Base-by-base conservation (phyloP, 1,140 invertebrate genomes). In the Zaprionus africanus region DNA sequence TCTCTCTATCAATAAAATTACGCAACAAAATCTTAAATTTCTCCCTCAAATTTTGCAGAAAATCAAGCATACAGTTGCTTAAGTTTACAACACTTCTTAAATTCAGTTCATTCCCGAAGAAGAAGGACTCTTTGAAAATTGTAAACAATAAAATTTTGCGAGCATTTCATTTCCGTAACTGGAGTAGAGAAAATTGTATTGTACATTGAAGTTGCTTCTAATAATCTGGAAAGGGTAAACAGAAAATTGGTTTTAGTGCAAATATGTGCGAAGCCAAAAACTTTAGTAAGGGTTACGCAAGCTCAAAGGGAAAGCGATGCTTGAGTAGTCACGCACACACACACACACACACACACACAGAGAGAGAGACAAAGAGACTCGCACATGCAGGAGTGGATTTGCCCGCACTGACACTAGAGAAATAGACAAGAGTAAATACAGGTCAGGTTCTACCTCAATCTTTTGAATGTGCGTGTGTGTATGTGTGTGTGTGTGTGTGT, bases 361-460 rank as follows among this genome's bases (percentile, higher is more conserved):
- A 11, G 1, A 31, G 7, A 11, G 31, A 34, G 31, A 31, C 31
- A 31, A 31, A 31, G 28, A 2, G 7, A 43, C 9, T 17, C 31
- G 15, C 65, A 59, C 57, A 59, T 13, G n/a, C 13, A 28, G 15
- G 5, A 15, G 13, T 31, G 17, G 31, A 56, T 11, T 41, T 12
- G 57, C n/a, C 36, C 17, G 15, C 65, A 54, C 12, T 22, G 24
- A 28, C n/a, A 68, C 36, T 46, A 51, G 56, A 72, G 24, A 53
- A 63, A 56, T 54, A 46, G 51, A 57, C 49, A 74, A 62, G 19
- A 49, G 58, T 59, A 68, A 75, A 75, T 70, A 59, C 72, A 70
- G 72, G 66, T 70, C 72, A 75, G 57, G 24, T 69, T 36, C 31
- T 58, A 17, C 49, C 62, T 62, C 19, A n/a, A 70, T 60, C 66